Evolutionary conservation across 2,888 invertebrate genomes (phyloP).

Genomic region (Andrena marginata): DNA sequence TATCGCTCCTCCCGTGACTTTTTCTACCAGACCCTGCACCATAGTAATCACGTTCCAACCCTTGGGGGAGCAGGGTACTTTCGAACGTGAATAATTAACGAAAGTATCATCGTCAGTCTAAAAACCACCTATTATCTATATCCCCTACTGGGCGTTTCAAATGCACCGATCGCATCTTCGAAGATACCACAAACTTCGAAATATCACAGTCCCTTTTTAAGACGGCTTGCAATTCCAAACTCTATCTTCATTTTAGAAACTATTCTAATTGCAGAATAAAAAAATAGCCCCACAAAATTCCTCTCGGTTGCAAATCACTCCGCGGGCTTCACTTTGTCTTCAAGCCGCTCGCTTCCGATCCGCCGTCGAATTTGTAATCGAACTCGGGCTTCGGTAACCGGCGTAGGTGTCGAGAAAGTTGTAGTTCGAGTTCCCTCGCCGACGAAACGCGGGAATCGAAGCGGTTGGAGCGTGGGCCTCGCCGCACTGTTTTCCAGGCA

Average conservation of each 20-base stretch:
- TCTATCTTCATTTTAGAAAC: no score
- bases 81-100: background rate
- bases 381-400: background rate
- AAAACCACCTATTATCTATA: background rate
- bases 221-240: no score
- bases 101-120: background rate
- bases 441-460: background rate
- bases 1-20: constrained; percentile 5
- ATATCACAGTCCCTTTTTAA: background rate
- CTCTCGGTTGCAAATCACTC: no score
- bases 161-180: background rate
- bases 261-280: background rate
- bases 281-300: background rate
- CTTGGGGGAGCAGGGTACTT: background rate
- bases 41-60: background rate
- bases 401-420: background rate
- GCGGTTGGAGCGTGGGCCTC: constrained; percentile 5
- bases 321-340: background rate
- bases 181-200: background rate
- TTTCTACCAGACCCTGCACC: background rate
- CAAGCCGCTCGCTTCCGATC: background rate
- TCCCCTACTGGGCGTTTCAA: background rate
- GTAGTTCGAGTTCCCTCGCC: background rate
- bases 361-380: background rate
- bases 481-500: background rate